Evolutionary conservation across 2,888 invertebrate genomes (phyloP), one percentile per base, ranked within the genome.

Genomic region (Apomyelois bistriatella): DNA sequence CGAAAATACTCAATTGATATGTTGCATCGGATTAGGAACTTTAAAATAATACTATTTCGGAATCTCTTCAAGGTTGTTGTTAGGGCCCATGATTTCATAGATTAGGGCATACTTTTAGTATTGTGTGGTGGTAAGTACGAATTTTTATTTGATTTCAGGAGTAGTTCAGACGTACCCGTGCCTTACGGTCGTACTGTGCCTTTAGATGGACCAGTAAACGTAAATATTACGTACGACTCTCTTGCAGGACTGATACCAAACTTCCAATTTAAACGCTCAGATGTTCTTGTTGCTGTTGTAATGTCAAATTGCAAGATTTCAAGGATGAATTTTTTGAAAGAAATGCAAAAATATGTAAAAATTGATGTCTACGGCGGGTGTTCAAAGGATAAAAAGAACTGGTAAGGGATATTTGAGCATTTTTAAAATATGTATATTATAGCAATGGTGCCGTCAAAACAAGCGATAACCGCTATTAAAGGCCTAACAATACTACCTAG

Each of bases 101-200:
- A n/a, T n/a, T n/a, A n/a, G n/a, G n/a, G n/a, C n/a, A n/a, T n/a
- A n/a, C n/a, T n/a, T n/a, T n/a, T n/a, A n/a, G n/a, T n/a, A n/a
- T n/a, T n/a, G n/a, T n/a, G n/a, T n/a, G n/a, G n/a, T n/a, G n/a
- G n/a, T n/a, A n/a, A n/a, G n/a, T n/a, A n/a, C n/a, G n/a, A n/a
- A n/a, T n/a, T n/a, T 32, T 7, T 22, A 13, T 30, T 46, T 28
- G 1, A 73, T 72, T 92, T 69, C 76, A 93, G 95, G 67, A 89
- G 82, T 69, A 91, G 92, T 58, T 89, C 94, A 1, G 94, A 94
- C 60, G 84, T 94, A 12, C 94, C 94, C 0, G 93, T 94, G 3
- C 93, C 94, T 0, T 94, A 94, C 54, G 94, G 94, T 0, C 86
- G 94, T 46, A 92, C 92, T 1, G 54, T 93, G 1, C 62, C 80